Evolutionary conservation across 2,797 vertebrate genomes (phyloP).

Genomic region (Pachyuromys duprasi): DNA sequence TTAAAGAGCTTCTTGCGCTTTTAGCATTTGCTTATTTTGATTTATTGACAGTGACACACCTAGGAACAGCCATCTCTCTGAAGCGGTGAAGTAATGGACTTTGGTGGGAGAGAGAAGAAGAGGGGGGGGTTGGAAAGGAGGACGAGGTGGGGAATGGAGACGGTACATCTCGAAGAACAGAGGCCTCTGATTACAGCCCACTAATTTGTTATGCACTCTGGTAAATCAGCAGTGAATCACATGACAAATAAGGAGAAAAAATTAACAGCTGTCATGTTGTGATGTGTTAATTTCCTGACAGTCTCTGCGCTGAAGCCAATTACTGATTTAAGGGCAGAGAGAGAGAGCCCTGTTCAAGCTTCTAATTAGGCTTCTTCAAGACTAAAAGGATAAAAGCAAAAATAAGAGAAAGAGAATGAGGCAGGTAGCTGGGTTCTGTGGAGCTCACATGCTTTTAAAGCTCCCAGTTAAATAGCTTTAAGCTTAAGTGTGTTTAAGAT

Average conservation of each 20-base stretch:
- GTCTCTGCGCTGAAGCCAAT: constrained; percentile 98
- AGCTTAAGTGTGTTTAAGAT: constrained; percentile 90
- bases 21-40: constrained; percentile 91
- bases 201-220: constrained; percentile 97
- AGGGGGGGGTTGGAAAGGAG: constrained; percentile 12
- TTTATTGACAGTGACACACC: constrained; percentile 92
- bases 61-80: constrained; percentile 87
- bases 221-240: constrained; percentile 98
- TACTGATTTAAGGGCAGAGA: constrained; percentile 99
- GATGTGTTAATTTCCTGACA: constrained; percentile 99
- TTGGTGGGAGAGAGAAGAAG: constrained; percentile 84
- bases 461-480: constrained; percentile 89
- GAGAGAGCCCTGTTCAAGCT: constrained; percentile 95
- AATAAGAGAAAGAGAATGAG: constrained; percentile 91
- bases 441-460: constrained; percentile 88
- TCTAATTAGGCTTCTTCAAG: constrained; percentile 99
- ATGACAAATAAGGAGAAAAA: constrained; percentile 97
- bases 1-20: constrained; percentile 92
- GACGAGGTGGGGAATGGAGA: constrained; percentile 78
- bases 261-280: constrained; percentile 99
- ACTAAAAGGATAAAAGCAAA: constrained; percentile 98
- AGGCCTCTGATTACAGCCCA: constrained; percentile 96
- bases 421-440: constrained; percentile 90
- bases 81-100: constrained; percentile 89
- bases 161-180: constrained; percentile 89